phyloP scores from a whole-genome alignment of 2,113 vertebrate species.

The Puntigrus tetrazona region DNA sequence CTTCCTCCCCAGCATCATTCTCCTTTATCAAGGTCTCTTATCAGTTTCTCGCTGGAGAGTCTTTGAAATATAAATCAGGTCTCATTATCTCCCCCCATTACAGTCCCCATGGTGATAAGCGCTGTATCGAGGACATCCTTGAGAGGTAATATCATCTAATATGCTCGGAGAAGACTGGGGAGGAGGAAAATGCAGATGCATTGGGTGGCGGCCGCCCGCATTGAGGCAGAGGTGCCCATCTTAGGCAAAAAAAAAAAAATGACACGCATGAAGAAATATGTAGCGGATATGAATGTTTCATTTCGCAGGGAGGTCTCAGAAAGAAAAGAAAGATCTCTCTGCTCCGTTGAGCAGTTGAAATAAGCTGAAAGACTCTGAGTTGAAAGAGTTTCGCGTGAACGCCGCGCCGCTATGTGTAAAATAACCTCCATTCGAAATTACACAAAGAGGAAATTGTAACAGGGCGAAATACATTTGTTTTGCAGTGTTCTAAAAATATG shows the following conservation, averaged over 20 bases:
- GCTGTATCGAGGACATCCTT: slow-evolving; percentile 76
- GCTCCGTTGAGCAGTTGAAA: slow-evolving; percentile 15
- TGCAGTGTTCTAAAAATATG: background rate
- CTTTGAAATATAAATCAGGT: slow-evolving; percentile 71
- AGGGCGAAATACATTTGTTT: background rate
- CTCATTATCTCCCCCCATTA: slow-evolving; percentile 73
- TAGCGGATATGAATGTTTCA: slow-evolving; percentile 47
- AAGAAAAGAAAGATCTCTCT: slow-evolving; percentile 20
- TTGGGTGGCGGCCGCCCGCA: background rate
- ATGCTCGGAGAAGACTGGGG: slow-evolving; percentile 51
- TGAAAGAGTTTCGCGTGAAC: background rate
- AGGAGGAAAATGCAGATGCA: slow-evolving; percentile 40
- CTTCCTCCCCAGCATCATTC: slow-evolving; percentile 46
- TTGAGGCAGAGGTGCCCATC: slow-evolving; percentile 26
- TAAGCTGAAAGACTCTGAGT: slow-evolving; percentile 5
- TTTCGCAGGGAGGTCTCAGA: slow-evolving; percentile 1
- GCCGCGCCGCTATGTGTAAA: background rate
- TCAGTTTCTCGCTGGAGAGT: slow-evolving; percentile 54
- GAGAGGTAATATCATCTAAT: slow-evolving; percentile 72
- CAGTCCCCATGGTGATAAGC: slow-evolving; percentile 75
- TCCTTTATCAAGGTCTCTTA: slow-evolving; percentile 61
- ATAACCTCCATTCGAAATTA: background rate
- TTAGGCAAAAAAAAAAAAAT: slow-evolving; percentile 11
- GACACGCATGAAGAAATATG: slow-evolving; percentile 42
- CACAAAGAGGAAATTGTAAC: background rate